A percentile compares a stretch with the other conserved stretches of the same genome.
Evolutionary conservation across 1,140 invertebrate genomes (phyloP).

Genomic region (Macrobrachium rosenbergii): DNA sequence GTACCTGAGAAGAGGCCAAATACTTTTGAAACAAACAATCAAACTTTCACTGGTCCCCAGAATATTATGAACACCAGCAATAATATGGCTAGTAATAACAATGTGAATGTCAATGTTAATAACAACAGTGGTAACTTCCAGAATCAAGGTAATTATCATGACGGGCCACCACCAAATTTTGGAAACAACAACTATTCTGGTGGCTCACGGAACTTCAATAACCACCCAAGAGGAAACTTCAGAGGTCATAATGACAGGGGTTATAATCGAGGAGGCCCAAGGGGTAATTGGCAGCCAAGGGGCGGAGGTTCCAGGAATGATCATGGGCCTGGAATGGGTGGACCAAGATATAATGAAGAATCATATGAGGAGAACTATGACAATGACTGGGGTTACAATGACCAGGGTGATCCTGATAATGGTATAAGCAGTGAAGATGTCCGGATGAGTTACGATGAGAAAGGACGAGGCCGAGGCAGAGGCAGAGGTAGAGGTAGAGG

Average conservation of each 20-base stretch:
- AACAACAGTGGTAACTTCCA: not conserved
- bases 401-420: constrained; percentile 18
- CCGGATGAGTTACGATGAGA: not conserved
- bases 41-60: no score
- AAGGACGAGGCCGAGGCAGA: constrained; percentile 21
- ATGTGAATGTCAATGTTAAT: not conserved
- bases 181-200: no score
- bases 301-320: constrained; percentile 28
- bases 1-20: no score
- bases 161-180: constrained; percentile 5
- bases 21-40: no score
- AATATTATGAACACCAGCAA: not conserved
- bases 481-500: constrained; percentile 36
- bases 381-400: constrained; percentile 43
- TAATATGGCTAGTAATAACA: not conserved
- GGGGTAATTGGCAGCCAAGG: constrained; percentile 32
- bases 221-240: constrained; percentile 37
- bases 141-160: not conserved
- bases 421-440: constrained; percentile 12
- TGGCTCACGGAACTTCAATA: no score
- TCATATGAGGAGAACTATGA: constrained; percentile 38
- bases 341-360: constrained; percentile 33
- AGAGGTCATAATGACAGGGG: constrained; percentile 31
- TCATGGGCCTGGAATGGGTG: constrained; percentile 1
- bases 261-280: constrained; percentile 28